A percentile compares a stretch with the other conserved stretches of the same genome.
phyloP scores from a whole-genome alignment of 2,113 vertebrate species.

The Geothlypis trichas region DNA sequence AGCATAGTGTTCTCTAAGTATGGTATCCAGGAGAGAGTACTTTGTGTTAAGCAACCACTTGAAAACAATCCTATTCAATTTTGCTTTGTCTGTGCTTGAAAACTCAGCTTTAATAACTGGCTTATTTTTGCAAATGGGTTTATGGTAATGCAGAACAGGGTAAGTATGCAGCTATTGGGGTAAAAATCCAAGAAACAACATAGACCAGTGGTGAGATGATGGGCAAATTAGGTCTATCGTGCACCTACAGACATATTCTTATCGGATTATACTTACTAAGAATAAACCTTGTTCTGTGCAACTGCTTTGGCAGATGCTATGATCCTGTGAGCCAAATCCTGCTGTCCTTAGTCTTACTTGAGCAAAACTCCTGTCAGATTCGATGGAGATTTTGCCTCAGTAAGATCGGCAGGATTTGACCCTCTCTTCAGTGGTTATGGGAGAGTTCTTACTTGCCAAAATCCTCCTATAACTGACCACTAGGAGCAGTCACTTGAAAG shows the following conservation, averaged over 20 bases:
- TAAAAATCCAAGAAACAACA: slow-evolving; percentile 18
- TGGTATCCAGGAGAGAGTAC: background rate
- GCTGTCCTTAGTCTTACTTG: slow-evolving; percentile 66
- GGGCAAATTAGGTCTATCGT: slow-evolving; percentile 64
- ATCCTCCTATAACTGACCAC: background rate
- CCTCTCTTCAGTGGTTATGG: background rate
- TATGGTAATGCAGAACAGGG: background rate
- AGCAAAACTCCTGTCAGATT: slow-evolving; percentile 68
- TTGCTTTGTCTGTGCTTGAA: background rate
- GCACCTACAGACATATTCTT: slow-evolving; percentile 70
- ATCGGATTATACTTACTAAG: slow-evolving; percentile 74
- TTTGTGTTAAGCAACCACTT: background rate
- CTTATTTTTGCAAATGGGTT: background rate
- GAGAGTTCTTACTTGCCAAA: background rate
- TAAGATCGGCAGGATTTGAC: slow-evolving; percentile 41
- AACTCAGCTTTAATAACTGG: background rate
- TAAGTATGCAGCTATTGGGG: background rate
- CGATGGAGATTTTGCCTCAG: slow-evolving; percentile 42
- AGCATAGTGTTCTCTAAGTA: background rate
- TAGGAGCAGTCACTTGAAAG: background rate
- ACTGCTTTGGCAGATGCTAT: slow-evolving; percentile 68
- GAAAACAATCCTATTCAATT: background rate
- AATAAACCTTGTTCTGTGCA: slow-evolving; percentile 68
- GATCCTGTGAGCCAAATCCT: slow-evolving; percentile 71
- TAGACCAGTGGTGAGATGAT: slow-evolving; percentile 21